Evolutionary conservation across 2,113 vertebrate genomes (phyloP).

Genomic region (Sapajus apella): DNA sequence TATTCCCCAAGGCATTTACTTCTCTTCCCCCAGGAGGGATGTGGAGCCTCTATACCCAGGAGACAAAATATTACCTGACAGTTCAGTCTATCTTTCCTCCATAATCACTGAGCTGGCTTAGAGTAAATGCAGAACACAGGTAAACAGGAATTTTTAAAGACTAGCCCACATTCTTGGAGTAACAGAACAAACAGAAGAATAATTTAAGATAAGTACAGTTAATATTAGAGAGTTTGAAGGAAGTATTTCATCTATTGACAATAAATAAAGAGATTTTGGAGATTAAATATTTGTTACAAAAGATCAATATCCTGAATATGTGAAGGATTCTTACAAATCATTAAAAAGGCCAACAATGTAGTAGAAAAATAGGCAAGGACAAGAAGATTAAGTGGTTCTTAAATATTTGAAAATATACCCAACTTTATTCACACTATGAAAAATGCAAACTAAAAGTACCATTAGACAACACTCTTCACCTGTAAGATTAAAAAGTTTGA

Average conservation of each 20-base stretch:
- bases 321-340: constrained; percentile 28
- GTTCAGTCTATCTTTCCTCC: neutral
- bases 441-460: neutral
- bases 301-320: neutral
- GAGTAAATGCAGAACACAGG: neutral
- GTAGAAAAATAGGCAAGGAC: neutral
- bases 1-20: neutral
- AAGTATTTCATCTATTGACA: neutral
- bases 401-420: neutral
- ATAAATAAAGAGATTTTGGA: neutral
- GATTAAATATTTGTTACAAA: constrained; percentile 27
- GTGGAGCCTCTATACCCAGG: neutral
- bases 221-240: constrained; percentile 21
- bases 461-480: neutral
- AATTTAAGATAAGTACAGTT: constrained; percentile 40
- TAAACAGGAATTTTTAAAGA: neutral
- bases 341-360: neutral
- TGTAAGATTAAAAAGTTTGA: neutral
- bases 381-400: neutral
- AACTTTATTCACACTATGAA: neutral
- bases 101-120: neutral
- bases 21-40: neutral
- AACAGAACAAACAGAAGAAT: constrained; percentile 17
- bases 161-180: neutral
- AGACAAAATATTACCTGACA: neutral